Base-by-base conservation (phyloP, 2,797 vertebrate species). In the Chaetophractus vellerosus region DNA sequence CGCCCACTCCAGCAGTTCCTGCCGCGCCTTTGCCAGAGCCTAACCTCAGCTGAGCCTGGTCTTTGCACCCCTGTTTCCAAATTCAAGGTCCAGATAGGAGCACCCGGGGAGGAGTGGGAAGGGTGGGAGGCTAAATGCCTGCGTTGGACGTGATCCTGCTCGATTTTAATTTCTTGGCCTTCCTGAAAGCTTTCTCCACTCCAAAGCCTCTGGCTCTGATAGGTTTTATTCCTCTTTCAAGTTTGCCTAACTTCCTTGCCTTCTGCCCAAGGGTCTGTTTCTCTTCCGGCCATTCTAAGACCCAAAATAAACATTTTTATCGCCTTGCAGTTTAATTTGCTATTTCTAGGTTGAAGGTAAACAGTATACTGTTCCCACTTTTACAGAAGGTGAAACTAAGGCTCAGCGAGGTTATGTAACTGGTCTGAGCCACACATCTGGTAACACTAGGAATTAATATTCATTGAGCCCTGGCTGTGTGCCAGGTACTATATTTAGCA, bases 1-100 rank as follows among this genome's bases (percentile, higher is more conserved):
- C 36, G 11, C 57, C 24, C 0, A 2, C 16, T 14, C 26, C 4
- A 0, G 24, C 12, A 1, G 16, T 36, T 45, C 24, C 33, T 16
- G 48, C 55, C 18, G 18, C 5, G 55, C 0, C 6, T 19, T 6
- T 0, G 5, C 50, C 45, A 2, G 33, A 64, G 21, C 23, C 1
- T 0, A 31, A 19, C n/a, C 2, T 16, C 57, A 15, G 11, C 10
- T 33, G 23, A 48, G 0, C 24, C 8, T 6, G 21, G 11, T 10
- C 16, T 33, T 21, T 24, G 63, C 36, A 24, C 33, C 26, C 1
- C 21, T 33, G 81, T 23, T 41, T 64, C 2, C 71, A 63, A 76
- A 69, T 18, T 61, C 55, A 71, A 16, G n/a, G 24, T 50, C 84
- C 28, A 41, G 64, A 38, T 14, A 38, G 31, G 41, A 7, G 31